Conservation (phyloP, 2,888 invertebrate species). For the Chaetogeoica ovagalla region DNA sequence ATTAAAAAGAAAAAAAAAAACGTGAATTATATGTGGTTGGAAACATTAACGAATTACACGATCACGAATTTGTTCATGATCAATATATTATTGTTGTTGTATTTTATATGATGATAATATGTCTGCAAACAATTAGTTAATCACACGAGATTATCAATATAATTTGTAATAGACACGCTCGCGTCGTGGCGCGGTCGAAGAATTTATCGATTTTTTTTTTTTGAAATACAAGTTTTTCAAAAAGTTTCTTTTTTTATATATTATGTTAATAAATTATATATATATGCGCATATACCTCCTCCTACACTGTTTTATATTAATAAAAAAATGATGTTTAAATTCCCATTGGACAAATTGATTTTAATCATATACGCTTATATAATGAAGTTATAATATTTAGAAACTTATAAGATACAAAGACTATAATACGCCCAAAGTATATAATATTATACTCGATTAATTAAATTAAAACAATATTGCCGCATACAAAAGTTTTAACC, state of each 20-base stretch:
- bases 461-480: neutral
- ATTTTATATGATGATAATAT: neutral
- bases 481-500: too few species aligned
- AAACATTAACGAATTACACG: conserved; percentile 20
- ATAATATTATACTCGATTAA: too few species aligned
- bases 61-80: neutral
- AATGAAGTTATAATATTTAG: too few species aligned
- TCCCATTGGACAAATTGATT: neutral
- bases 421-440: too few species aligned
- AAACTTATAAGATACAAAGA: too few species aligned
- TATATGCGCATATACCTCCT: neutral
- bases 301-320: too few species aligned
- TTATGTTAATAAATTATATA: neutral
- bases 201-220: neutral
- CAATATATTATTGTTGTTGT: conserved; percentile 7
- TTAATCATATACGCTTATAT: too few species aligned
- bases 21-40: neutral
- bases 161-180: too few species aligned
- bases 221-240: too few species aligned
- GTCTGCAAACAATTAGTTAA: neutral
- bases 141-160: too few species aligned
- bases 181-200: neutral
- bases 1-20: conserved; percentile 6
- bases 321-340: neutral
- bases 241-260: neutral